Evolutionary conservation across 2,888 invertebrate species (phyloP).

Genomic region (Pogonocherus hispidulus): DNA sequence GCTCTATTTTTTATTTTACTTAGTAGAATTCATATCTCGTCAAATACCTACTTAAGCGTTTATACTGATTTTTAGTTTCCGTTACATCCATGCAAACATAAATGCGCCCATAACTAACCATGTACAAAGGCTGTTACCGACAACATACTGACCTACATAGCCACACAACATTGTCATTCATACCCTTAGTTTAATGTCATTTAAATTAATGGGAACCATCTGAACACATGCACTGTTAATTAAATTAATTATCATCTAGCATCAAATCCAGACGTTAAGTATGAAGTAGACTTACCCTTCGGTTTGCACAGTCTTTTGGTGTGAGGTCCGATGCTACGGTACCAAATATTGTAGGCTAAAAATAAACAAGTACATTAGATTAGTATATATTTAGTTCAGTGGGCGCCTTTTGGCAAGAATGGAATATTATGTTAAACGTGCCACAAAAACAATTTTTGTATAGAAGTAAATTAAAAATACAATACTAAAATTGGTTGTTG

Average conservation of each 20-base stretch:
- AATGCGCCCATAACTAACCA: too few species aligned
- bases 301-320: conserved; percentile 74
- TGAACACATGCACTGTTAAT: conserved; percentile 4
- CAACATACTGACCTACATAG: conserved; percentile 19
- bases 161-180: conserved; percentile 19
- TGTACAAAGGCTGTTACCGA: too few species aligned
- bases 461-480: too few species aligned
- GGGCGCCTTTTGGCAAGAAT: conserved; percentile 44
- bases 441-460: conserved; percentile 49
- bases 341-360: conserved; percentile 77
- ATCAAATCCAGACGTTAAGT: neutral
- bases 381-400: conserved; percentile 40
- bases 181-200: conserved; percentile 11
- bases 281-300: conserved; percentile 71
- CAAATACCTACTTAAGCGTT: too few species aligned
- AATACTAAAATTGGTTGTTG: too few species aligned
- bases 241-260: conserved; percentile 9
- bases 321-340: conserved; percentile 75
- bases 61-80: too few species aligned
- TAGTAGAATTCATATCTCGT: too few species aligned
- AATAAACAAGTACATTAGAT: conserved; percentile 58
- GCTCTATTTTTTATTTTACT: too few species aligned
- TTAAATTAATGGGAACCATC: conserved; percentile 14
- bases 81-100: too few species aligned
- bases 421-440: conserved; percentile 14